A percentile compares a stretch with the other conserved stretches of the same genome.
phyloP scores from a whole-genome alignment of 2,888 invertebrate species.

The Hirtodrosophila trivittata region DNA sequence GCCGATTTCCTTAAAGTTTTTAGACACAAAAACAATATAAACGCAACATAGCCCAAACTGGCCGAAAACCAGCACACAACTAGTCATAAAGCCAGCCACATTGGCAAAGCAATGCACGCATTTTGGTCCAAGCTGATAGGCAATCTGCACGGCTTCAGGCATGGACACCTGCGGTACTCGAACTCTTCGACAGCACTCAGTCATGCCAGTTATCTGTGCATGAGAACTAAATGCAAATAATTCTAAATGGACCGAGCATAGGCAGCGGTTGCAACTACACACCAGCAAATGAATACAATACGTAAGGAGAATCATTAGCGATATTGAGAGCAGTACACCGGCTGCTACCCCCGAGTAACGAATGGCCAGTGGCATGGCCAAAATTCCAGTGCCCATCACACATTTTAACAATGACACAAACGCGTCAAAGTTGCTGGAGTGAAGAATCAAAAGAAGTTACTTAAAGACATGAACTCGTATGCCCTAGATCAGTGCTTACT shows the following conservation, averaged over 20 bases:
- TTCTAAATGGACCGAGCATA: conserved; percentile 14
- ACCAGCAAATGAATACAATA: conserved; percentile 70
- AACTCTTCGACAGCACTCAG: conserved; percentile 64
- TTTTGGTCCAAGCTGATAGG: conserved; percentile 55
- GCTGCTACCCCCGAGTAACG: conserved; percentile 51
- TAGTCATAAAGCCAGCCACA: conserved; percentile 85
- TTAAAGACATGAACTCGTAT: too few species aligned
- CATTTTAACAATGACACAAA: conserved; percentile 66
- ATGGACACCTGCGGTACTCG: conserved; percentile 65
- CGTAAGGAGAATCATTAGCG: conserved; percentile 63
- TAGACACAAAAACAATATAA: conserved; percentile 95
- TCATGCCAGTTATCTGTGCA: conserved; percentile 63
- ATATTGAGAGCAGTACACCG: conserved; percentile 45
- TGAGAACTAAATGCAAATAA: conserved; percentile 48
- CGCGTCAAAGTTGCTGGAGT: conserved; percentile 58
- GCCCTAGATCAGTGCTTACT: too few species aligned
- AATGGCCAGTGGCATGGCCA: conserved; percentile 71
- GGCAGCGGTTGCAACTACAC: conserved; percentile 38
- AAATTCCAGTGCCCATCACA: conserved; percentile 65
- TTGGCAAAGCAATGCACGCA: conserved; percentile 56
- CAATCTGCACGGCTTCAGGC: conserved; percentile 61
- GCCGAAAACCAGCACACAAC: conserved; percentile 92
- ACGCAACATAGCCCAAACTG: conserved; percentile 98
- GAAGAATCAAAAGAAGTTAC: too few species aligned
- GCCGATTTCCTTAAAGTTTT: conserved; percentile 90